Evolutionary conservation across 2,888 invertebrate genomes (phyloP).

Genomic region (Chironomus tentans): DNA sequence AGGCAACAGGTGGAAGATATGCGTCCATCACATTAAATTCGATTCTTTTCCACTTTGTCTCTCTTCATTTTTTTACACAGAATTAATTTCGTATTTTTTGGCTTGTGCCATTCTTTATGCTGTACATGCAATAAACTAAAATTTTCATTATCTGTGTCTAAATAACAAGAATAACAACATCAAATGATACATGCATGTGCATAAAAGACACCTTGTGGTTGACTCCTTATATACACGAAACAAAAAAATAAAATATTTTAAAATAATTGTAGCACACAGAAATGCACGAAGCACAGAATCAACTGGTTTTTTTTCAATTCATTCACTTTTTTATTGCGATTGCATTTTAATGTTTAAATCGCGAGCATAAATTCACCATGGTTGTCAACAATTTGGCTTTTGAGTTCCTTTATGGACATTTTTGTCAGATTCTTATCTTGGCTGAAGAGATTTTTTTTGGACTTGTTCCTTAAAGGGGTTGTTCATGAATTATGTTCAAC

Average conservation of each 20-base stretch:
- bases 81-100: neutral
- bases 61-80: neutral
- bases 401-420: too few relatives aligned
- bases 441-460: too few relatives aligned
- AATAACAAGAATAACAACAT: neutral
- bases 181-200: too few relatives aligned
- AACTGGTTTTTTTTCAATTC: neutral
- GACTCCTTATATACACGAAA: too few relatives aligned
- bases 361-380: neutral
- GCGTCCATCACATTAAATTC: neutral
- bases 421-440: too few relatives aligned
- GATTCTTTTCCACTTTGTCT: neutral
- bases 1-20: slow-evolving; percentile 1
- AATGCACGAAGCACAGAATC: neutral
- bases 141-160: neutral
- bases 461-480: too few relatives aligned
- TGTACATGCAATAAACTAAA: neutral
- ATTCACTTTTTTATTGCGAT: neutral
- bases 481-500: too few relatives aligned
- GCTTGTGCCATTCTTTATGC: neutral
- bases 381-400: too few relatives aligned
- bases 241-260: too few relatives aligned
- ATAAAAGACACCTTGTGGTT: too few relatives aligned
- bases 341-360: neutral
- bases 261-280: too few relatives aligned